Evolutionary conservation across 2,888 invertebrate species (phyloP).

Genomic region (Cheilosia grossa): DNA sequence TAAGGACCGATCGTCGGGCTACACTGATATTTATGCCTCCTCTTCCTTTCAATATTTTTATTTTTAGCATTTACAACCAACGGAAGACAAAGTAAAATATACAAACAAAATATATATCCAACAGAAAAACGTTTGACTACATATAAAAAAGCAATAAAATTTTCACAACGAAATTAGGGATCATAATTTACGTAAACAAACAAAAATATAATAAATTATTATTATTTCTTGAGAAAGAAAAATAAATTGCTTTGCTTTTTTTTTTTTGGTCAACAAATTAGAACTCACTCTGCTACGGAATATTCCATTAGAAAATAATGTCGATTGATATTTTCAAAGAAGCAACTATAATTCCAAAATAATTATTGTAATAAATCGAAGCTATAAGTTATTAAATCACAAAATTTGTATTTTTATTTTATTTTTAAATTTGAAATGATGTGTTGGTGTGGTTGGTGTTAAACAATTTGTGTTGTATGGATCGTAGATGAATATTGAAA

Average conservation of each 20-base stretch:
- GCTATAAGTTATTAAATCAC: slow-evolving; percentile 46
- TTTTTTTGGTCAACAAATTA: slow-evolving; percentile 21
- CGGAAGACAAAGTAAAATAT: slow-evolving; percentile 21
- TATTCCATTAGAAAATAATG: slow-evolving; percentile 43
- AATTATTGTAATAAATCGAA: slow-evolving; percentile 32
- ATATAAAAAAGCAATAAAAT: slow-evolving; percentile 65
- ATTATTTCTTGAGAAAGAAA: slow-evolving; percentile 5
- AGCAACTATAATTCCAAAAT: slow-evolving; percentile 59
- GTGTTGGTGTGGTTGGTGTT: slow-evolving; percentile 2
- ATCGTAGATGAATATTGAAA: neutral
- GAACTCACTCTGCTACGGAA: slow-evolving; percentile 63
- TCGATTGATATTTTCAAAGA: slow-evolving; percentile 56
- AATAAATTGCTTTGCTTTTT: slow-evolving; percentile 12
- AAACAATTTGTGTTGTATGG: slow-evolving; percentile 7
- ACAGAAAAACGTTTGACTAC: slow-evolving; percentile 48
- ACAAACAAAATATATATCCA: slow-evolving; percentile 9
- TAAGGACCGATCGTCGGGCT: slow-evolving; percentile 39
- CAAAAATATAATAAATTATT: slow-evolving; percentile 9
- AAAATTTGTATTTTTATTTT: slow-evolving; percentile 22
- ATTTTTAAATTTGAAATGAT: slow-evolving; percentile 10
- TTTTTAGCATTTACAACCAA: slow-evolving; percentile 38
- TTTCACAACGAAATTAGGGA: slow-evolving; percentile 50
- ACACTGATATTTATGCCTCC: slow-evolving; percentile 62
- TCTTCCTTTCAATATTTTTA: slow-evolving; percentile 13
- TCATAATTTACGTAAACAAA: slow-evolving; percentile 19